phyloP scores from a whole-genome alignment of 2,888 invertebrate species.

The Watsonalla cultraria region DNA sequence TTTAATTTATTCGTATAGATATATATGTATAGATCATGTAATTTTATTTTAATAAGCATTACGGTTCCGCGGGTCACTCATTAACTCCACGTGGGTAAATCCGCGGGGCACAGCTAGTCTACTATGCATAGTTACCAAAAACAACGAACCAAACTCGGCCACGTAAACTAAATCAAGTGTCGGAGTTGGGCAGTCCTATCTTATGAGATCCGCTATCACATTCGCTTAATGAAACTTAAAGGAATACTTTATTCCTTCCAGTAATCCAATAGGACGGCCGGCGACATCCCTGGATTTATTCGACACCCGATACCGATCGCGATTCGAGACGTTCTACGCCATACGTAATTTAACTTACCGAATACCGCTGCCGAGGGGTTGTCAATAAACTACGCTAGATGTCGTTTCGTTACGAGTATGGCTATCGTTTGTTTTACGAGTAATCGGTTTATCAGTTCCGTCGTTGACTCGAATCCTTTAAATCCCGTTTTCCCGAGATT shows the following conservation, averaged over 20 bases:
- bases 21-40: no score
- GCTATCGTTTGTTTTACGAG: not conserved
- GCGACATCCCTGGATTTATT: constrained; percentile 62
- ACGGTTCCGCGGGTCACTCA: no score
- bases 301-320: constrained; percentile 58
- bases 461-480: not conserved
- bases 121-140: constrained; percentile 8
- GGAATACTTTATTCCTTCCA: constrained; percentile 52
- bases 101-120: not conserved
- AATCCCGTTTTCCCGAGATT: not conserved
- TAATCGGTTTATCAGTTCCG: not conserved
- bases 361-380: constrained; percentile 36
- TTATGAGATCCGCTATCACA: constrained; percentile 35
- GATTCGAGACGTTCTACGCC: constrained; percentile 55
- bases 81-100: no score
- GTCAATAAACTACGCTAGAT: not conserved
- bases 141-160: constrained; percentile 14
- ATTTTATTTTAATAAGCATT: no score
- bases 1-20: no score
- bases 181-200: constrained; percentile 25
- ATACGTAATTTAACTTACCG: constrained; percentile 71
- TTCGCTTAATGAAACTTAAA: constrained; percentile 77
- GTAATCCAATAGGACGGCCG: constrained; percentile 65
- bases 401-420: not conserved
- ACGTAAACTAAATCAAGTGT: constrained; percentile 33